Conservation (phyloP, 2,888 invertebrate species). For the Synanthedon myopaeformis region DNA sequence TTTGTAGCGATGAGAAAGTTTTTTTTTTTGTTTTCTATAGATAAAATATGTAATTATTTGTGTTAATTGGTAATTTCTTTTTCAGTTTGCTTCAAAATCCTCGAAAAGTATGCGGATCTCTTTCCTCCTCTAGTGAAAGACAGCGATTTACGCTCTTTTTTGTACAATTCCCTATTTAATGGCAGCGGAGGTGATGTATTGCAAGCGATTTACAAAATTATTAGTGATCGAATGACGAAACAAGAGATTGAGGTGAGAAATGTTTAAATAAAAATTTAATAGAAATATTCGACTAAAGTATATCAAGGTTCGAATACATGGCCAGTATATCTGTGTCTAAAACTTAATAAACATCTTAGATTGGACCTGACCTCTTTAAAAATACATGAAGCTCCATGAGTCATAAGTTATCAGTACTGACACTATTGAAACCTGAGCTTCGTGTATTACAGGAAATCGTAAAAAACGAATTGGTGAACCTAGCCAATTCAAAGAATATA, state of each 20-base stretch:
- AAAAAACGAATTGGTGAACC: background rate
- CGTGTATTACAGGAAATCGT: background rate
- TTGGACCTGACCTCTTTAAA: too few relatives aligned
- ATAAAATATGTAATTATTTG: too few relatives aligned
- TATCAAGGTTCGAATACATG: too few relatives aligned
- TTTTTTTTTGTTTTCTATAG: too few relatives aligned
- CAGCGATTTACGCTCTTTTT: background rate
- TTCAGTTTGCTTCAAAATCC: conserved; percentile 21
- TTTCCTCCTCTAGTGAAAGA: background rate
- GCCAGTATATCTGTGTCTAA: too few relatives aligned
- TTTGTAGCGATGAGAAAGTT: too few relatives aligned
- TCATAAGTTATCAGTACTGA: too few relatives aligned
- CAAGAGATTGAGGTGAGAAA: background rate
- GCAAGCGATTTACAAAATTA: background rate
- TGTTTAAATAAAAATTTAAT: background rate
- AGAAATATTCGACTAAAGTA: too few relatives aligned
- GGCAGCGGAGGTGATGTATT: background rate
- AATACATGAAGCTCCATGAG: too few relatives aligned
- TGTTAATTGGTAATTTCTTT: background rate
- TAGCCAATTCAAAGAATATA: background rate
- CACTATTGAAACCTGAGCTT: too few relatives aligned
- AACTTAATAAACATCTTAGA: too few relatives aligned
- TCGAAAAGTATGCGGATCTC: conserved; percentile 6
- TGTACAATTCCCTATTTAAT: background rate
- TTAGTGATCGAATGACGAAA: background rate